These are phyloP conservation scores for Cantharis rustica DNA, from an alignment of 2,888 invertebrate species.

Conservation along the genomic window DNA sequence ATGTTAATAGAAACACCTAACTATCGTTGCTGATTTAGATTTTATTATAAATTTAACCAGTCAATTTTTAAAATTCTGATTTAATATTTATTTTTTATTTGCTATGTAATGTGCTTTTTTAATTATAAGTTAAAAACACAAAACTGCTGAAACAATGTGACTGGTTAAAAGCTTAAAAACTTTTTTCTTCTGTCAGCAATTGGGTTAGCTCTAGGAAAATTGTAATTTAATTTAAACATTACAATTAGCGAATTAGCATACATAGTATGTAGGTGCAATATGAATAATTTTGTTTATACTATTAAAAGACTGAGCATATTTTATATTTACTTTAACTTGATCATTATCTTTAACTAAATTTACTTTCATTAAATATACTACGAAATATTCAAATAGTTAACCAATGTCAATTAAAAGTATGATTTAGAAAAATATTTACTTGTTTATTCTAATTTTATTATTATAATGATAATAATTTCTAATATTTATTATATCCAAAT, in stretches of 20 bases:
- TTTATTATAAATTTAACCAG: no score
- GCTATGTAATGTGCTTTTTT: no score
- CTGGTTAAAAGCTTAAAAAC: background rate
- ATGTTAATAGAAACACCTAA: no score
- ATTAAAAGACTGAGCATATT: background rate
- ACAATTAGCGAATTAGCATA: background rate
- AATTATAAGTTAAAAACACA: background rate
- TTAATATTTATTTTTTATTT: no score
- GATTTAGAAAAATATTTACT: no score
- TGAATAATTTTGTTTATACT: background rate
- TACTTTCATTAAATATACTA: background rate
- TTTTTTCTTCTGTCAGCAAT: background rate
- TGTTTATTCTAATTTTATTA: no score
- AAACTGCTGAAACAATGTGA: background rate
- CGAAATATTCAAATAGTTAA: no score
- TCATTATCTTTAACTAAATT: background rate
- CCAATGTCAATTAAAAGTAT: no score
- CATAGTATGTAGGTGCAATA: background rate
- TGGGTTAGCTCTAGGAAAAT: background rate
- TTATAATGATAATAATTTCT: no score
- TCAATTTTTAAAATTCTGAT: no score
- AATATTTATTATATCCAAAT: no score
- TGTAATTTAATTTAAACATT: background rate
- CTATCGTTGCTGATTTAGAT: no score
- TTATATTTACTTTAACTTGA: background rate